Evolutionary conservation across 2,797 vertebrate genomes (phyloP).

Genomic region (Parauchenoglanis ngamensis): DNA sequence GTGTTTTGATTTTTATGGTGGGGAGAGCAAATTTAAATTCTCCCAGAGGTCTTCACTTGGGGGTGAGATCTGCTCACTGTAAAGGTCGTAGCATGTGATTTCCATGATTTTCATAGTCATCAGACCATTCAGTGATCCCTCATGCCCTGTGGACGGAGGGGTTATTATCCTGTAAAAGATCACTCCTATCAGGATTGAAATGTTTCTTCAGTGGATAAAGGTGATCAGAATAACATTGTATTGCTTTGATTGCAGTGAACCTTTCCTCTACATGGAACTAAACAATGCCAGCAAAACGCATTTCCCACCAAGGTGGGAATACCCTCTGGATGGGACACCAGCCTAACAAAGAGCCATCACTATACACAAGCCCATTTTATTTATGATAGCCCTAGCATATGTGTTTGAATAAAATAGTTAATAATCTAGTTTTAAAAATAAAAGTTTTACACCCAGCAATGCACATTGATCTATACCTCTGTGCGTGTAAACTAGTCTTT

Average conservation of each 20-base stretch:
- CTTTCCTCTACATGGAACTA: not conserved
- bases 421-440: not conserved
- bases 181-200: not conserved
- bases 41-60: not conserved
- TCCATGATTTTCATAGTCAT: not conserved
- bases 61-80: not conserved
- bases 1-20: not conserved
- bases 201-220: not conserved
- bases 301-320: not conserved
- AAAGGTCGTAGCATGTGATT: not conserved
- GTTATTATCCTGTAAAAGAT: not conserved
- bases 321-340: not conserved
- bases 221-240: not conserved
- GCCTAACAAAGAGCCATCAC: not conserved
- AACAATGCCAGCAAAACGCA: not conserved
- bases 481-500: slow-evolving; percentile 2
- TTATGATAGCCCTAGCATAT: not conserved
- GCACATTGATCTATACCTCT: not conserved
- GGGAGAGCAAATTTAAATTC: not conserved
- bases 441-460: not conserved
- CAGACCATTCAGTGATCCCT: not conserved
- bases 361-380: not conserved
- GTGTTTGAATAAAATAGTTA: not conserved
- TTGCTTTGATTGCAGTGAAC: not conserved
- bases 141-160: not conserved